These are phyloP conservation scores for Drosophila persimilis DNA, from an alignment of 1,140 invertebrate genomes.

Conservation along the genomic window DNA sequence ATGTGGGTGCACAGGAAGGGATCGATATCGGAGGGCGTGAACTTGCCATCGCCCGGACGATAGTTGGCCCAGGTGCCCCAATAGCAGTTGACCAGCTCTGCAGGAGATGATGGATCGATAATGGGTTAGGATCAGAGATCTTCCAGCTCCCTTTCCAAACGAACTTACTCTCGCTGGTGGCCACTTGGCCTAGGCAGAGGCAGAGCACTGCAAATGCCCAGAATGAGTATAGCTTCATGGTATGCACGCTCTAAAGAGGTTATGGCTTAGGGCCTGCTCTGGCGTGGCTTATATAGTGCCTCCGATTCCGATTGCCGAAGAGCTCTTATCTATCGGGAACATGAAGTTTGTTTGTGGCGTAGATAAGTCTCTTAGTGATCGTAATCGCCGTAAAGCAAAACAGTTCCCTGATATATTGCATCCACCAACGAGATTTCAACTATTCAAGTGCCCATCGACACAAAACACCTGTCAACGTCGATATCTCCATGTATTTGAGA, in stretches of 20 bases:
- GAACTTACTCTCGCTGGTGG: constrained; percentile 49
- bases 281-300: constrained; percentile 47
- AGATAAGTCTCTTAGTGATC: constrained; percentile 27
- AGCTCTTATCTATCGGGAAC: constrained; percentile 17
- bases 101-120: neutral
- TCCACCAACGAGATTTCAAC: neutral
- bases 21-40: constrained; percentile 85
- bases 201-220: constrained; percentile 33
- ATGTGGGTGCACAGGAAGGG: constrained; percentile 88
- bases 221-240: constrained; percentile 46
- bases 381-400: constrained; percentile 23
- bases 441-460: constrained; percentile 7
- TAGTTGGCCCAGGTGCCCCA: constrained; percentile 87
- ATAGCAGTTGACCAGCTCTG: constrained; percentile 87
- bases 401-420: constrained; percentile 51
- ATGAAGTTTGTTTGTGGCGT: neutral
- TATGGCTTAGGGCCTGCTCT: neutral
- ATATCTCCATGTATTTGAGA: neutral
- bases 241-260: constrained; percentile 8
- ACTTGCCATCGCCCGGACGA: constrained; percentile 85
- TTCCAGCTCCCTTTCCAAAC: too few relatives aligned
- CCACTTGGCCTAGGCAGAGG: constrained; percentile 36
- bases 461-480: too few relatives aligned
- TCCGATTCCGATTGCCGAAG: neutral
- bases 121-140: rapidly evolving